Base-by-base conservation (phyloP, 2,113 vertebrate species). In the Cnemophilus loriae region DNA sequence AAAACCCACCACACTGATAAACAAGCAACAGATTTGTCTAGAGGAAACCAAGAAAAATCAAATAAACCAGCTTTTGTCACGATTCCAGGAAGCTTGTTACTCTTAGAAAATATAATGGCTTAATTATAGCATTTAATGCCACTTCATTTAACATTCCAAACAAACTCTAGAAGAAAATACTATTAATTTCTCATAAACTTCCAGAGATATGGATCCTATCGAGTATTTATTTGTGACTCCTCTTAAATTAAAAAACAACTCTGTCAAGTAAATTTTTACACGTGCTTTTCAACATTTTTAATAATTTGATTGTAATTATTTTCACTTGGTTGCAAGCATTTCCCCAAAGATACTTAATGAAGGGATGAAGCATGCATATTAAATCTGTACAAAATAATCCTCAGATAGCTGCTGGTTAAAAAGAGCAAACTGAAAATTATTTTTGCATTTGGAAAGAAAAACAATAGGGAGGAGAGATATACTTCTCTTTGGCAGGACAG, bases 381-480 rank as follows among this genome's bases (percentile, higher is more conserved):
- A 59, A 46, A 50, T 63, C 6, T 63, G 21, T 14, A 59, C 12
- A 42, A 16, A 84, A 53, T 74, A 77, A 41, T 74, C 20, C 9
- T 73, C 24, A 83, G 18, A 16, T 11, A 37, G 16, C 7, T 53
- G 6, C 8, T 70, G 9, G 2, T 81, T 35, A 53, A 57, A 85
- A 80, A 14, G 2, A 79, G 3, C 16, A 77, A 33, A 35, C 4
- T 32, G n/a, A 77, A 64, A 53, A 42, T 32, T 4, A n/a, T 69
- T 37, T 56, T 57, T 21, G 32, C 30, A 47, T 59, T 87, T 90
- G 47, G 20, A 71, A 95, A 71, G 16, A 21, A 67, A 50, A 60
- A 47, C 6, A 9, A 12, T 5, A 24, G 3, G 3, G 4, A 6
- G 37, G 26, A 80, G 16, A 73, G 13, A 8, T 5, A 1, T n/a